A percentile compares a stretch with the other conserved stretches of the same genome.
Evolutionary conservation across 2,888 invertebrate species (phyloP).

Genomic region (Plemyria rubiginata): DNA sequence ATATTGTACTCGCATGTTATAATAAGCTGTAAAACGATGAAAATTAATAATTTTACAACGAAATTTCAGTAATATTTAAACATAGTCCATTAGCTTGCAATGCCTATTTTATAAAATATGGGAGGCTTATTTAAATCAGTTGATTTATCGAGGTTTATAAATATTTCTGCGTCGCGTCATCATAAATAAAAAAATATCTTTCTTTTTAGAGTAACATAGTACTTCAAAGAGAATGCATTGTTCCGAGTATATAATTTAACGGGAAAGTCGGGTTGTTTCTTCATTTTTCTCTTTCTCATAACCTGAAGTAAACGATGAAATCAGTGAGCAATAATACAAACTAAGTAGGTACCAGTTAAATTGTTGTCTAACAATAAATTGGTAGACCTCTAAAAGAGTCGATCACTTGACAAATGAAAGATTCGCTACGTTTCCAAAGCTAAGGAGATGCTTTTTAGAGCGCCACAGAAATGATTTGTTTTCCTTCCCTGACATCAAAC

Average conservation of each 20-base stretch:
- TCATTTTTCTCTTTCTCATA: too few species aligned
- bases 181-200: too few species aligned
- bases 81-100: too few species aligned
- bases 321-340: neutral
- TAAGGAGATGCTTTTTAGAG: slow-evolving; percentile 2
- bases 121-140: too few species aligned
- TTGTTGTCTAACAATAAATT: neutral
- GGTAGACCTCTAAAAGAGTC: neutral
- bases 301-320: neutral
- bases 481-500: slow-evolving; percentile 8
- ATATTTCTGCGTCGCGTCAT: too few species aligned
- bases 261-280: too few species aligned
- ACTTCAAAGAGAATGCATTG: too few species aligned
- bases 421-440: slow-evolving; percentile 2
- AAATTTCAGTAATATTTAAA: neutral
- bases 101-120: too few species aligned
- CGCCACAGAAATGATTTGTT: slow-evolving; percentile 8
- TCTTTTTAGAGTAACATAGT: too few species aligned
- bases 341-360: neutral
- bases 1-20: slow-evolving; percentile 10
- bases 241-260: too few species aligned
- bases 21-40: neutral
- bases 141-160: too few species aligned
- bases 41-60: neutral
- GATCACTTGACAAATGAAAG: neutral